Evolutionary conservation across 2,888 invertebrate genomes (phyloP).

Genomic region (Ligdia adustata): DNA sequence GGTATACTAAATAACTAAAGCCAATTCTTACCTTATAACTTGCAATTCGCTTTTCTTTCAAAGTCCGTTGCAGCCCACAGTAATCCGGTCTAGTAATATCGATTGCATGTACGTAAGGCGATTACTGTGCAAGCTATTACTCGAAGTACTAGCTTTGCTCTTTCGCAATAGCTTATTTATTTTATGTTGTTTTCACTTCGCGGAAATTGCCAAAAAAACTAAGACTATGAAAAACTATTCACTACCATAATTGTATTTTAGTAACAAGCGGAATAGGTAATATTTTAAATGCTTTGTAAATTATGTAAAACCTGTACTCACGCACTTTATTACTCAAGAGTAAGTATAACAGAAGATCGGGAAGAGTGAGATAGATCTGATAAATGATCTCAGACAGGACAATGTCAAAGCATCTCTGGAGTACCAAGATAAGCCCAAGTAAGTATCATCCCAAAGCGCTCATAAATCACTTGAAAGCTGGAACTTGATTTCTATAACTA

Average conservation of each 20-base stretch:
- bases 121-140: conserved; percentile 62
- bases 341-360: too few species aligned
- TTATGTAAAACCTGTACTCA: too few species aligned
- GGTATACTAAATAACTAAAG: too few species aligned
- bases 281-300: too few species aligned
- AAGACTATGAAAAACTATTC: too few species aligned
- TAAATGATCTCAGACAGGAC: conserved; percentile 46
- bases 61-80: conserved; percentile 38
- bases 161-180: conserved; percentile 37
- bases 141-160: conserved; percentile 49
- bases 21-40: conserved; percentile 23
- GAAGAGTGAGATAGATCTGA: too few species aligned
- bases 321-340: too few species aligned
- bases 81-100: conserved; percentile 64
- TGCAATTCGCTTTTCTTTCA: conserved; percentile 32
- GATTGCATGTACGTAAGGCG: conserved; percentile 68
- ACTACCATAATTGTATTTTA: too few species aligned
- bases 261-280: too few species aligned
- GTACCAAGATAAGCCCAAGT: conserved; percentile 46
- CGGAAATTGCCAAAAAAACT: too few species aligned
- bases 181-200: too few species aligned
- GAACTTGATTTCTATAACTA: conserved; percentile 20
- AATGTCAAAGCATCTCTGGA: conserved; percentile 45
- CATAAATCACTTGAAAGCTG: conserved; percentile 44
- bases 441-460: conserved; percentile 47